Evolutionary conservation across 2,888 invertebrate genomes (phyloP), one percentile per base, ranked within the genome.

Genomic region (Cryptocheilus praepositus): DNA sequence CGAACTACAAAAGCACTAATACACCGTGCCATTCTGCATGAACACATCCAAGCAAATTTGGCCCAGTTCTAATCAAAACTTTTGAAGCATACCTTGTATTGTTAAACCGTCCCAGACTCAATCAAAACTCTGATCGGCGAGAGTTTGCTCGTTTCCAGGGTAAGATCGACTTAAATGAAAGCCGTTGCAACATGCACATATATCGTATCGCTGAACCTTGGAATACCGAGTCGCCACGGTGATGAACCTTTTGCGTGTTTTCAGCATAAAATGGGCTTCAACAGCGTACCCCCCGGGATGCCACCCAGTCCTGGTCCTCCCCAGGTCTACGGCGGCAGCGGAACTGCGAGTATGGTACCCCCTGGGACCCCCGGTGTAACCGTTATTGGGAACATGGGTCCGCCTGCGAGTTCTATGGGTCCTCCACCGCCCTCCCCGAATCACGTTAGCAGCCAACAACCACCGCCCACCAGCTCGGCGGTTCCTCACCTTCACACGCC

Each of bases 211-310:
- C n/a, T n/a, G n/a, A n/a, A n/a, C n/a, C n/a, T n/a, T n/a, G n/a
- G n/a, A n/a, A n/a, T n/a, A n/a, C n/a, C n/a, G n/a, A n/a, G n/a
- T n/a, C n/a, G n/a, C n/a, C n/a, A n/a, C n/a, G n/a, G n/a, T n/a
- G n/a, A n/a, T n/a, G n/a, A n/a, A n/a, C n/a, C n/a, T 21, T 52
- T 2, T 21, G n/a, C 3, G 2, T 15, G 49, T 64, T 89, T 92
- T 70, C 91, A 93, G 90, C 93, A 94, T 88, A 94, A 94, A 90
- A 92, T 93, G 89, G 91, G 92, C 70, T 92, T 92, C 83, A 91
- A 90, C 45, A 89, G 88, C 74, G 88, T 90, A 73, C 89, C 90
- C 28, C 89, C 90, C 59, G 91, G 90, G 79, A 91, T 92, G 88
- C 92, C 92, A 62, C 91, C 92, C 67, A 92, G 91, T 86, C 91